phyloP scores from a whole-genome alignment of 64 coral and sea anemone species.

The Dendrophyllia cribrosa region DNA sequence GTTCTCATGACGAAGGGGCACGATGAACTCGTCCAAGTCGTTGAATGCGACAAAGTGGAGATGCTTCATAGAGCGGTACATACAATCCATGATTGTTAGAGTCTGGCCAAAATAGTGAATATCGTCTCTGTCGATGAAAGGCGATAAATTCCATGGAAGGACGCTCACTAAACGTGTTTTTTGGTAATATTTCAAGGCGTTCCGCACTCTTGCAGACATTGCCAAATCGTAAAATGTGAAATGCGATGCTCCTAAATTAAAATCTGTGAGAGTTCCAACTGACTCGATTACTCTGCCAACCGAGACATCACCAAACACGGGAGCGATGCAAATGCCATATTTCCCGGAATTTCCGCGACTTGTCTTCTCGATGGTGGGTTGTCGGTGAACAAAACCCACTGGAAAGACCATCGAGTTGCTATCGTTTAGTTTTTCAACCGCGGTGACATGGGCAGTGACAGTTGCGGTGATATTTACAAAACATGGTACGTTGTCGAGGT shows the following conservation, averaged over 20 bases:
- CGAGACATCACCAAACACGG: slow-evolving; percentile 11
- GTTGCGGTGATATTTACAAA: slow-evolving; percentile 34
- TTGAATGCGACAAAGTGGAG: slow-evolving; percentile 48
- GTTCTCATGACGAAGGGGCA: slow-evolving; percentile 41
- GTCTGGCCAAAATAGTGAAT: slow-evolving; percentile 60
- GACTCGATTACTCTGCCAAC: slow-evolving; percentile 43
- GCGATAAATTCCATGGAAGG: slow-evolving; percentile 54
- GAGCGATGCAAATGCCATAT: slow-evolving; percentile 62
- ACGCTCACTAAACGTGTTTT: slow-evolving; percentile 35
- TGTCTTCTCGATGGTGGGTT: not conserved
- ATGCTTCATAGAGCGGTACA: slow-evolving; percentile 39
- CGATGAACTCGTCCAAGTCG: slow-evolving; percentile 77
- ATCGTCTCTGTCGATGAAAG: slow-evolving; percentile 3
- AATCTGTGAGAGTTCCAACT: slow-evolving; percentile 52
- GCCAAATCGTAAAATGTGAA: slow-evolving; percentile 62
- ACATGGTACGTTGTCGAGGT: slow-evolving; percentile 3
- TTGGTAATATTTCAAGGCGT: slow-evolving; percentile 52
- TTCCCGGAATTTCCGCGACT: not conserved
- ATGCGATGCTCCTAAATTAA: slow-evolving; percentile 59
- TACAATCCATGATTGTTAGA: slow-evolving; percentile 52
- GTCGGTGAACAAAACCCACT: not conserved
- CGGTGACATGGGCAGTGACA: not conserved
- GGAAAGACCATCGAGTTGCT: slow-evolving; percentile 8
- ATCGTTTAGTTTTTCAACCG: not conserved
- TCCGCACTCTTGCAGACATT: not conserved